Evolutionary conservation across 2,888 invertebrate species (phyloP).

Genomic region (Philaethria dido): DNA sequence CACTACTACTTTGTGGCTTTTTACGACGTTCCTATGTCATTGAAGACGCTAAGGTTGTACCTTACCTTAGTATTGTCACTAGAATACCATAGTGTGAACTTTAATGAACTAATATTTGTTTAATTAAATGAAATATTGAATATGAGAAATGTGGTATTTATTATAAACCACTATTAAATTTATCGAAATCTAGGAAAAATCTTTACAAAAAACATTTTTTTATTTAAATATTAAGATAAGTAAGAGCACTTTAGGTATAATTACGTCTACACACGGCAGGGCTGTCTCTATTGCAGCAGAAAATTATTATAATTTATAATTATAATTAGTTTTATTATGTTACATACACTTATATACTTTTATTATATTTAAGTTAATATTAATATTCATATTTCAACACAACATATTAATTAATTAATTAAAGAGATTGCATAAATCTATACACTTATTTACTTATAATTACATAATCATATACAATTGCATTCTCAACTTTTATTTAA

Average conservation of each 20-base stretch:
- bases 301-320: neutral
- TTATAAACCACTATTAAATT: neutral
- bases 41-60: constrained; percentile 10
- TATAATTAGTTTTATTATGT: neutral
- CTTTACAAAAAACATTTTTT: constrained; percentile 38
- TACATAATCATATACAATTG: too few species aligned
- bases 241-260: constrained; percentile 36
- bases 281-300: constrained; percentile 8
- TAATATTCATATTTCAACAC: neutral
- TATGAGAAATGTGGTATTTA: neutral
- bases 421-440: too few species aligned
- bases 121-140: neutral
- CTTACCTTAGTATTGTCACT: neutral
- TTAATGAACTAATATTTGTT: neutral
- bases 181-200: constrained; percentile 11
- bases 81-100: neutral
- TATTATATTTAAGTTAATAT: neutral
- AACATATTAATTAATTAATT: neutral
- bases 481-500: too few species aligned
- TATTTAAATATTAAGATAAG: constrained; percentile 40
- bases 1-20: constrained; percentile 48
- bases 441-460: too few species aligned
- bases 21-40: constrained; percentile 43
- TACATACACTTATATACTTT: too few species aligned
- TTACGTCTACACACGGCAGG: constrained; percentile 34